phyloP scores from a whole-genome alignment of 2,113 vertebrate genomes.

The Tachysurus fulvidraco region DNA sequence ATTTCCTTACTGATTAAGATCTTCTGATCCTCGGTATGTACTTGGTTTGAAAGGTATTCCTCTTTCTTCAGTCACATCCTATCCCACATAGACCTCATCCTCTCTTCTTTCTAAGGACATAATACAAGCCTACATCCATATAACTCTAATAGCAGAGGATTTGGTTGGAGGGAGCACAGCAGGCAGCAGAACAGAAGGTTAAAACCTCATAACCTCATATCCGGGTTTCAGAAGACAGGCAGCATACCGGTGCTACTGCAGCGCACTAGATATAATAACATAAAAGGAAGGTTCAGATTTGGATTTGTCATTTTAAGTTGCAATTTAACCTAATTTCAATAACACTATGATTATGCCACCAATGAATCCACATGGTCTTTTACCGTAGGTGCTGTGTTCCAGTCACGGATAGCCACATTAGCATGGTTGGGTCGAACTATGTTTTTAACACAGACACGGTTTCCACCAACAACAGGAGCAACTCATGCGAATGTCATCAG shows the following conservation, averaged over 20 bases:
- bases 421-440: background rate
- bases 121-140: constrained; percentile 1
- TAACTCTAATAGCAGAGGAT: constrained; percentile 18
- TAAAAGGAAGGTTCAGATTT: background rate
- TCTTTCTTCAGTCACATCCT: background rate
- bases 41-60: background rate
- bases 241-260: background rate
- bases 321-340: background rate
- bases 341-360: background rate
- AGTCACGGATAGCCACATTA: background rate
- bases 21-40: background rate
- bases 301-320: background rate
- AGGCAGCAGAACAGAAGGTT: constrained; percentile 6
- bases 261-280: background rate
- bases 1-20: constrained; percentile 9
- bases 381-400: background rate
- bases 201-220: constrained; percentile 26
- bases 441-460: background rate
- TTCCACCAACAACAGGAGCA: background rate
- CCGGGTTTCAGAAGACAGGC: background rate
- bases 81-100: background rate
- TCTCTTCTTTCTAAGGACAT: background rate
- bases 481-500: constrained; percentile 55
- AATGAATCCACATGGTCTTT: background rate
- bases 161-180: background rate